These are phyloP conservation scores for Deilephila elpenor DNA, from an alignment of 2,888 invertebrate species.

Conservation along the genomic window DNA sequence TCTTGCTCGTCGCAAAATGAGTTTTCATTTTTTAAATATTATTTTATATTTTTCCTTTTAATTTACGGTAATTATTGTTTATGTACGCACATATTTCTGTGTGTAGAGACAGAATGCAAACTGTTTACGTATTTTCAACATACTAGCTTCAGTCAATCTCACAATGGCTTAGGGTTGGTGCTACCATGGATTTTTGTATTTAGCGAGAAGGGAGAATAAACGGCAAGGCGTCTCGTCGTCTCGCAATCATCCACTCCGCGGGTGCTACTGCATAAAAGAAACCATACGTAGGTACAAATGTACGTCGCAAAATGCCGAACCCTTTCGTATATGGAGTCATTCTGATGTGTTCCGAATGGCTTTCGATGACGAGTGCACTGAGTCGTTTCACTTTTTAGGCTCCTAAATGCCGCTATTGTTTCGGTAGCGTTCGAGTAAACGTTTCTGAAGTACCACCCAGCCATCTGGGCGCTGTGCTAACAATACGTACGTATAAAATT, in stretches of 20 bases:
- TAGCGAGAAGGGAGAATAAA: slow-evolving; percentile 73
- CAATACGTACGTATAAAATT: slow-evolving; percentile 23
- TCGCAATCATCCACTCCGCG: slow-evolving; percentile 79
- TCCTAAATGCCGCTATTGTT: slow-evolving; percentile 80
- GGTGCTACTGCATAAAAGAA: slow-evolving; percentile 73
- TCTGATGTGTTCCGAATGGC: slow-evolving; percentile 76
- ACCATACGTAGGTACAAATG: slow-evolving; percentile 57
- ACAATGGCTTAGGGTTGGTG: slow-evolving; percentile 72
- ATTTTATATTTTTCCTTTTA: slow-evolving; percentile 26
- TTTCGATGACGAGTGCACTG: slow-evolving; percentile 81
- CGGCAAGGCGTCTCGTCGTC: slow-evolving; percentile 69
- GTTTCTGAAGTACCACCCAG: slow-evolving; percentile 47
- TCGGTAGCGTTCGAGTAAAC: slow-evolving; percentile 57
- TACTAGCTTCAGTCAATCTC: slow-evolving; percentile 74
- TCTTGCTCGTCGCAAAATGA: slow-evolving; percentile 4
- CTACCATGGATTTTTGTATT: slow-evolving; percentile 74
- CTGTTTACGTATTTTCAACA: slow-evolving; percentile 67
- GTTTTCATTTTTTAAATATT: not conserved
- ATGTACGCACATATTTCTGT: not conserved
- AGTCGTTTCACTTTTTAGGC: slow-evolving; percentile 77
- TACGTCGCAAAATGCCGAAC: slow-evolving; percentile 45
- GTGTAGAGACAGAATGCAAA: slow-evolving; percentile 46
- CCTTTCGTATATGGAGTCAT: slow-evolving; percentile 67
- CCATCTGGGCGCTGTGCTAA: slow-evolving; percentile 21
- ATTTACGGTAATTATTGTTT: not conserved